phyloP scores from a whole-genome alignment of 2,797 vertebrate genomes.

The Cirrhinus mrigala region DNA sequence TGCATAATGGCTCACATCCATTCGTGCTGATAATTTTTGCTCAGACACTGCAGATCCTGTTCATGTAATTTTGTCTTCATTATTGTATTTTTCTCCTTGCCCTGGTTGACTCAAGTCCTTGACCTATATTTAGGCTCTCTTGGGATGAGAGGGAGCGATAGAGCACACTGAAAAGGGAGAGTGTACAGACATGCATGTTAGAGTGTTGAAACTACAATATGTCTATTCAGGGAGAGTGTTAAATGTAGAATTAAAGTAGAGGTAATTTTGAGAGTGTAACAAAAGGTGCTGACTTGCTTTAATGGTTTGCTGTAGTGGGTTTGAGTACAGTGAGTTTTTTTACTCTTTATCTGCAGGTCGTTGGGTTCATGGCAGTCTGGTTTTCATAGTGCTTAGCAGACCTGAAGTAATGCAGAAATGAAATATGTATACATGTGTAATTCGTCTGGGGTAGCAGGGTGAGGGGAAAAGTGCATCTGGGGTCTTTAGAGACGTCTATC shows the following conservation, averaged over 20 bases:
- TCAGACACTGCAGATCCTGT: constrained; percentile 14
- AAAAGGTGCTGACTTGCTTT: not conserved
- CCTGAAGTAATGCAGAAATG: constrained; percentile 70
- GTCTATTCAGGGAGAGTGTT: not conserved
- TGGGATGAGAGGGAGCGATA: constrained; percentile 44
- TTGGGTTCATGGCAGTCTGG: constrained; percentile 38
- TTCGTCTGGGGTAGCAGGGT: constrained; percentile 52
- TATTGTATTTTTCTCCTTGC: constrained; percentile 64
- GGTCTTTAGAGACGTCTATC: not conserved
- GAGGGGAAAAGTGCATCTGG: constrained; percentile 44
- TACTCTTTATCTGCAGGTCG: constrained; percentile 14
- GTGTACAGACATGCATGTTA: constrained; percentile 1
- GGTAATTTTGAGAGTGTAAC: not conserved
- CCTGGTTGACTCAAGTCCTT: constrained; percentile 71
- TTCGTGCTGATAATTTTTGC: constrained; percentile 4
- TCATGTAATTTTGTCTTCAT: constrained; percentile 56
- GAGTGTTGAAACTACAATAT: not conserved
- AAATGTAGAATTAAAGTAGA: not conserved
- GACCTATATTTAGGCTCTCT: constrained; percentile 63
- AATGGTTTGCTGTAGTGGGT: constrained; percentile 11
- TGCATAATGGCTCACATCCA: not conserved
- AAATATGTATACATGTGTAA: constrained; percentile 72
- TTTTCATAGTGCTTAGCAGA: constrained; percentile 65
- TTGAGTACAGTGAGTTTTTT: not conserved
- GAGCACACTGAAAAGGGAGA: constrained; percentile 12